Evolutionary conservation across 1,140 invertebrate species (phyloP).

Genomic region (Chrysomallon squamiferum): DNA sequence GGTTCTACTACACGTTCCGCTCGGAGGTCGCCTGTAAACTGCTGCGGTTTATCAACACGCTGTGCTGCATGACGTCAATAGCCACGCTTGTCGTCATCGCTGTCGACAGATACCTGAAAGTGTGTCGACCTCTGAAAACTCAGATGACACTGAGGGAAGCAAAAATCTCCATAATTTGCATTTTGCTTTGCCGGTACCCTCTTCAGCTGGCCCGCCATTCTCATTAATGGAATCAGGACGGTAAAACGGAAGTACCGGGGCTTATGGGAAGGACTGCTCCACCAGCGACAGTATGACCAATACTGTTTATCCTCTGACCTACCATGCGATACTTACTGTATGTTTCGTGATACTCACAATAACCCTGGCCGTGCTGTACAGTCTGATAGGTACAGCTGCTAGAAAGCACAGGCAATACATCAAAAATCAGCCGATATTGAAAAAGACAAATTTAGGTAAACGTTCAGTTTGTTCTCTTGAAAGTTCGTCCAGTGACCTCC

Average conservation of each 20-base stretch:
- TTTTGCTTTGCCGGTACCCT: not conserved
- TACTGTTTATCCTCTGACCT: not conserved
- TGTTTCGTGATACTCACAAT: not conserved
- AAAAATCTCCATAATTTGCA: not conserved
- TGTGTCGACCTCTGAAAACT: constrained; percentile 19
- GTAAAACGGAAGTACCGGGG: not conserved
- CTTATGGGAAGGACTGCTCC: not conserved
- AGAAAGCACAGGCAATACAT: not conserved
- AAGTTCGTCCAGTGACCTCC: not conserved
- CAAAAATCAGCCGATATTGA: too few relatives aligned
- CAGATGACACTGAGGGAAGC: constrained; percentile 22
- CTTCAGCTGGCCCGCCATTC: not conserved
- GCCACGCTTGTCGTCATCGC: constrained; percentile 20
- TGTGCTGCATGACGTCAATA: constrained; percentile 1
- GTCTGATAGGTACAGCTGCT: not conserved
- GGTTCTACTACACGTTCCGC: constrained; percentile 1
- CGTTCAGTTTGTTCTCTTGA: not conserved
- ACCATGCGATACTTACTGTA: not conserved
- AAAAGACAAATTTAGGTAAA: not conserved
- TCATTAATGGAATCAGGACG: not conserved
- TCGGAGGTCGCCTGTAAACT: not conserved
- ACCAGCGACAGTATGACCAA: not conserved
- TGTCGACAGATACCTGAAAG: constrained; percentile 20
- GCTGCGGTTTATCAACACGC: not conserved
- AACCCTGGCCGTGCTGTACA: not conserved